Conservation (phyloP, 2,797 vertebrate species). For the Arctocebus calabarensis region DNA sequence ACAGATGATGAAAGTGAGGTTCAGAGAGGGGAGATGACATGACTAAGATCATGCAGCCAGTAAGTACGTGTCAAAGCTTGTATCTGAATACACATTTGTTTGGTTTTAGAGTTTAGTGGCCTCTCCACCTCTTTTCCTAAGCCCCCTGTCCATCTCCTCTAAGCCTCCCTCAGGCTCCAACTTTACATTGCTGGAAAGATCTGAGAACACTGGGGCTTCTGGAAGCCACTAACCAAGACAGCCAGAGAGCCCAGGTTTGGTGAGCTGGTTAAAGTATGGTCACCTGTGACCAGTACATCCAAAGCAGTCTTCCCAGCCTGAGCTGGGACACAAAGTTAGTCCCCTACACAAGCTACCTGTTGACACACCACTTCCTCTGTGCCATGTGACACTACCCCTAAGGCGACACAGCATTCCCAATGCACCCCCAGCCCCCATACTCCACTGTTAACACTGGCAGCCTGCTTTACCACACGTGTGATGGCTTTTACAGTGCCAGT, state of each 20-base stretch:
- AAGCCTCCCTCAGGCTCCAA: neutral
- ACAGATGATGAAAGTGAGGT: neutral
- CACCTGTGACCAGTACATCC: neutral
- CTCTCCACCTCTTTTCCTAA: neutral
- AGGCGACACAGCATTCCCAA: neutral
- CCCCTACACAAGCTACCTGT: neutral
- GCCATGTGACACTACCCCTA: neutral
- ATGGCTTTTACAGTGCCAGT: neutral
- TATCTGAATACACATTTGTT: neutral
- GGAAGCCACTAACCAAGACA: neutral
- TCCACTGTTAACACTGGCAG: neutral
- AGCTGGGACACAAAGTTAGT: neutral
- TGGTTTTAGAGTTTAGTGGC: neutral
- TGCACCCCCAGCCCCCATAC: neutral
- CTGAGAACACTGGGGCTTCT: neutral
- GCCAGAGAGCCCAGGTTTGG: neutral
- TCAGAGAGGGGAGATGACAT: neutral
- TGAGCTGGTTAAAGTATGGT: neutral
- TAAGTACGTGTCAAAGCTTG: neutral
- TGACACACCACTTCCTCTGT: neutral
- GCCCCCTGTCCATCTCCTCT: neutral
- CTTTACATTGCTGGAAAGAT: neutral
- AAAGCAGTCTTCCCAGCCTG: neutral
- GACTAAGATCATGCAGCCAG: neutral
- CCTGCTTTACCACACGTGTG: neutral